Percentiles rank a stretch among this genome's conserved stretches.
Evolutionary conservation across 2,113 vertebrate species (phyloP).

Genomic region (Pangasianodon hypophthalmus): DNA sequence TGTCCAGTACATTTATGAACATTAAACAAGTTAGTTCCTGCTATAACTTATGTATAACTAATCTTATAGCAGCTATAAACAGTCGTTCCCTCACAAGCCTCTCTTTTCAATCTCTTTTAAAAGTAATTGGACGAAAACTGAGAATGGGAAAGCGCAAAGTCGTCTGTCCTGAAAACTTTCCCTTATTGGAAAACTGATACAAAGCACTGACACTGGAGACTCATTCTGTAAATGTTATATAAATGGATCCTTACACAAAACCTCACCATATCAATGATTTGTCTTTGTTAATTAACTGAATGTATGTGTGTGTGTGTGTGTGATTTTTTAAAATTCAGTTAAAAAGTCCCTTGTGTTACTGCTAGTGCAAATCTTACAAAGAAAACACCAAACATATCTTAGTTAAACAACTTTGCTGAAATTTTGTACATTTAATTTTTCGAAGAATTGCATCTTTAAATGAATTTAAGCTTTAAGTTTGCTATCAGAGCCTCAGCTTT

Average conservation of each 20-base stretch:
- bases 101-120: background rate
- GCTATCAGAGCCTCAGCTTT: background rate
- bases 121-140: background rate
- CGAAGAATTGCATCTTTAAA: background rate
- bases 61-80: background rate
- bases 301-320: too few relatives aligned
- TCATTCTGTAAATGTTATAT: background rate
- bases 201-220: background rate
- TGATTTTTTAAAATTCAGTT: too few relatives aligned
- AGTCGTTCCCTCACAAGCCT: background rate
- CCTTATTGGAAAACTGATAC: background rate
- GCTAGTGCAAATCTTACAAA: background rate
- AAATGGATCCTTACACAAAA: too few relatives aligned
- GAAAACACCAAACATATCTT: background rate
- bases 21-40: too few relatives aligned
- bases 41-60: too few relatives aligned
- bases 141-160: background rate
- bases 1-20: too few relatives aligned
- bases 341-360: background rate
- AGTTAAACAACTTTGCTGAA: too few relatives aligned
- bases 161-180: too few relatives aligned
- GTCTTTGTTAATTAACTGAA: too few relatives aligned
- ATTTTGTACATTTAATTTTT: too few relatives aligned
- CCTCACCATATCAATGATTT: too few relatives aligned
- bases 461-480: background rate